Conservation (phyloP, 2,113 vertebrate species). For the Eurystomus gularis region DNA sequence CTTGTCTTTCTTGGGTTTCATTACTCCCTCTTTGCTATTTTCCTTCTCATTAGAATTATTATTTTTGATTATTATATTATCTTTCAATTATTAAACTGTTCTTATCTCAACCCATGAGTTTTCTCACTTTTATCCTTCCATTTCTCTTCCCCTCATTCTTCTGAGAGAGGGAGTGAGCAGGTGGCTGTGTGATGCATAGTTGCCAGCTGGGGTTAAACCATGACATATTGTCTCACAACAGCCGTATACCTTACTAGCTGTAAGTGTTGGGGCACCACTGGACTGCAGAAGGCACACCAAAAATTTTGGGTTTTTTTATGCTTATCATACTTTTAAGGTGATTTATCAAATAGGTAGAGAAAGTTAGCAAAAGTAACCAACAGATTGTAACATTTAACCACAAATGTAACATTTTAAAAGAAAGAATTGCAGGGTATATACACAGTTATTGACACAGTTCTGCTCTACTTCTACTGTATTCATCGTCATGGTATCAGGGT, state of each 20-base stretch:
- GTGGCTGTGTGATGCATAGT: background rate
- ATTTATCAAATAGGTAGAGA: background rate
- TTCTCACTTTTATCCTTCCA: background rate
- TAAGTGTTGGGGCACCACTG: background rate
- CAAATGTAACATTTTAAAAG: background rate
- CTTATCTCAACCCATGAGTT: background rate
- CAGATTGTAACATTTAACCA: background rate
- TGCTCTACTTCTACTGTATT: background rate
- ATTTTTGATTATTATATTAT: background rate
- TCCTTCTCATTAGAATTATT: background rate
- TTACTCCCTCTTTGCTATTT: background rate
- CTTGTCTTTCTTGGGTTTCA: background rate
- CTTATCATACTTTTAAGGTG: background rate
- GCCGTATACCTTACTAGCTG: background rate
- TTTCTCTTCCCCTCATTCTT: background rate
- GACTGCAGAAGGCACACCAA: background rate
- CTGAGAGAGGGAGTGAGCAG: background rate
- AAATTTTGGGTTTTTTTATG: background rate
- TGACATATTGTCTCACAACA: background rate
- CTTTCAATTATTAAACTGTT: background rate
- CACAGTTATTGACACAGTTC: background rate
- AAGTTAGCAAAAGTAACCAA: background rate
- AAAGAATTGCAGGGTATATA: background rate
- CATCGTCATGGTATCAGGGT: background rate
- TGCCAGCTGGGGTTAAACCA: background rate